Percentiles rank a stretch among this genome's conserved stretches.
Evolutionary conservation across 1,140 invertebrate genomes (phyloP).

Genomic region (Copidosoma floridanum): DNA sequence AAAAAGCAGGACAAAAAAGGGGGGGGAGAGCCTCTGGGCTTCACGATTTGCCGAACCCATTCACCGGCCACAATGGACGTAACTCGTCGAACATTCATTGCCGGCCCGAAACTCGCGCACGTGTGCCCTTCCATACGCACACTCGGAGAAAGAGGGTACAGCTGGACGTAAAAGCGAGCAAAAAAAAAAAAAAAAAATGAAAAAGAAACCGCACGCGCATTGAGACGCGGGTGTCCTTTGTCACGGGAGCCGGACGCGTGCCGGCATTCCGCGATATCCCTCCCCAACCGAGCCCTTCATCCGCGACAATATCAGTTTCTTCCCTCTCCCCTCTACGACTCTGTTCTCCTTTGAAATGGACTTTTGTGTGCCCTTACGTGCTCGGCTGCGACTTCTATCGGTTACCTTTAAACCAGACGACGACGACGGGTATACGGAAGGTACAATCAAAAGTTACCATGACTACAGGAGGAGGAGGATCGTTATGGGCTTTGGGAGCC

Average conservation of each 20-base stretch:
- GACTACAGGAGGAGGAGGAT: conserved; percentile 39
- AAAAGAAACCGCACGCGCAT: neutral
- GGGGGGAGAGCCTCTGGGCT: neutral
- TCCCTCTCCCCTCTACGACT: neutral
- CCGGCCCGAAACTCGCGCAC: neutral
- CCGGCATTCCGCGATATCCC: neutral
- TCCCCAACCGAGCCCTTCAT: neutral
- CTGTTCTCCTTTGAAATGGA: neutral
- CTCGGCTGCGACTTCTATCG: neutral
- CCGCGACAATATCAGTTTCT: neutral
- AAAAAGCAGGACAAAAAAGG: neutral
- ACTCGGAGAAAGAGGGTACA: no score
- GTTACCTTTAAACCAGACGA: no score
- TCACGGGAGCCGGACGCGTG: neutral
- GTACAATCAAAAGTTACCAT: conserved; percentile 51
- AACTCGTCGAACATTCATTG: conserved; percentile 19
- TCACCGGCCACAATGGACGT: conserved; percentile 13
- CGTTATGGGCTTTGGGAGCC: conserved; percentile 32
- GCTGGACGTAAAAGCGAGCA: neutral
- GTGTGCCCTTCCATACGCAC: neutral
- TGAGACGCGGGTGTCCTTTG: neutral
- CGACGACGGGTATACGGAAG: conserved; percentile 28
- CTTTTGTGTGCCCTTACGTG: neutral
- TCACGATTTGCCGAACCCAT: conserved; percentile 6
- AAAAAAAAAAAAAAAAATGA: neutral